A percentile compares a stretch with the other conserved stretches of the same genome.
phyloP scores from a whole-genome alignment of 1,140 invertebrate species.

The Drosophila nebulosa region DNA sequence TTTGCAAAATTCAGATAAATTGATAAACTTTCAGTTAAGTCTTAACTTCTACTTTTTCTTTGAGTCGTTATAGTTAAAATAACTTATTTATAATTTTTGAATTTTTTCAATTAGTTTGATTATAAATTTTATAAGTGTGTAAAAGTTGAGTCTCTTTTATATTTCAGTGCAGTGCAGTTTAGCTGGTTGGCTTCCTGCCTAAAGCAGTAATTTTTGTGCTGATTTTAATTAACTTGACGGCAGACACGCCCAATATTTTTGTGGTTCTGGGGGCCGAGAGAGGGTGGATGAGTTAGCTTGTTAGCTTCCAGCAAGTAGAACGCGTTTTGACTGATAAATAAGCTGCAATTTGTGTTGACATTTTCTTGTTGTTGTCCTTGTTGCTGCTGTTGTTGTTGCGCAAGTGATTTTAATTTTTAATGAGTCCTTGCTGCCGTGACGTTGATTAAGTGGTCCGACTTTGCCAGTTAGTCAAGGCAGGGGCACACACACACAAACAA shows the following conservation, averaged over 20 bases:
- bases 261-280: no score
- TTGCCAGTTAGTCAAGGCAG: conserved; percentile 31
- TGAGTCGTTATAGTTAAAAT: no score
- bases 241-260: conserved; percentile 8
- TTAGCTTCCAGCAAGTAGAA: conserved; percentile 11
- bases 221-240: conserved; percentile 62
- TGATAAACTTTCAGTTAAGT: not conserved
- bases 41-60: not conserved
- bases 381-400: conserved; percentile 36
- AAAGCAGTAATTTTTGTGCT: not conserved
- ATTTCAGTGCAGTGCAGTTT: no score
- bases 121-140: not conserved
- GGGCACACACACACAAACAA: conserved; percentile 20
- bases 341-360: conserved; percentile 78
- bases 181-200: not conserved
- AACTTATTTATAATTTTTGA: not conserved
- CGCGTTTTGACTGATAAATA: conserved; percentile 66
- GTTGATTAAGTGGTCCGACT: conserved; percentile 70
- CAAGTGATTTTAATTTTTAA: conserved; percentile 76
- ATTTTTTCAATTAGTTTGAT: not conserved
- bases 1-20: not conserved
- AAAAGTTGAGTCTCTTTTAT: not conserved
- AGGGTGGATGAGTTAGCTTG: not conserved
- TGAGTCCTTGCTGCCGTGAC: conserved; percentile 50
- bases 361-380: conserved; percentile 46